phyloP scores from a whole-genome alignment of 2,797 vertebrate genomes.

The Epinephelus malabaricus region DNA sequence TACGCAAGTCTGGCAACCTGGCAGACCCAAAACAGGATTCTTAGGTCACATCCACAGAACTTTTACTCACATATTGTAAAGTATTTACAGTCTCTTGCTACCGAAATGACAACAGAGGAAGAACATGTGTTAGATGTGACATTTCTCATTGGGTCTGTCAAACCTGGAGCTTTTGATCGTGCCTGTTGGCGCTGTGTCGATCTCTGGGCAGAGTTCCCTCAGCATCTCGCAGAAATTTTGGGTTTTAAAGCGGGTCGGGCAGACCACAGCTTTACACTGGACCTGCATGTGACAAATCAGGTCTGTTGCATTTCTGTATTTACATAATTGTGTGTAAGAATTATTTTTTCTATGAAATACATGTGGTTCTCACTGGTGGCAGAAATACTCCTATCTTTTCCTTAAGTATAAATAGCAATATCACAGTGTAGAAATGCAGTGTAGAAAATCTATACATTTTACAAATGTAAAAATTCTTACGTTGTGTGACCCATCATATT shows the following conservation, averaged over 20 bases:
- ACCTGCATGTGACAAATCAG: conserved; percentile 80
- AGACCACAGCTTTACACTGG: conserved; percentile 92
- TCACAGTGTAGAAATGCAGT: too few species aligned
- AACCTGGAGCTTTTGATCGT: conserved; percentile 89
- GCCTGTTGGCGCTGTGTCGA: conserved; percentile 81
- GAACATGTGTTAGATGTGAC: background rate
- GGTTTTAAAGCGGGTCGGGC: conserved; percentile 89
- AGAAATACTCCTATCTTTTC: too few species aligned
- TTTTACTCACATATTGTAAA: too few species aligned
- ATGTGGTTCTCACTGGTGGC: too few species aligned
- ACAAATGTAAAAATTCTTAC: too few species aligned
- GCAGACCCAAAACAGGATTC: background rate
- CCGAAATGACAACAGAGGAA: background rate
- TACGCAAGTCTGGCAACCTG: conserved; percentile 90
- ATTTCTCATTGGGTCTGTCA: background rate
- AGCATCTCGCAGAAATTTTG: conserved; percentile 92
- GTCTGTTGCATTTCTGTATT: too few species aligned
- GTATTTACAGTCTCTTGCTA: background rate
- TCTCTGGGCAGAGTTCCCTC: conserved; percentile 89
- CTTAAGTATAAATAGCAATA: too few species aligned
- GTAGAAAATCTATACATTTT: too few species aligned
- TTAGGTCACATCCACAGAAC: conserved; percentile 28
- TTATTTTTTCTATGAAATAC: too few species aligned
- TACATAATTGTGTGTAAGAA: too few species aligned
- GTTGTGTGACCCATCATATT: too few species aligned